A percentile compares a stretch with the other conserved stretches of the same genome.
These are phyloP conservation scores for Rhabdomys dilectus DNA, from an alignment of 2,113 vertebrate species.

Conservation along the genomic window DNA sequence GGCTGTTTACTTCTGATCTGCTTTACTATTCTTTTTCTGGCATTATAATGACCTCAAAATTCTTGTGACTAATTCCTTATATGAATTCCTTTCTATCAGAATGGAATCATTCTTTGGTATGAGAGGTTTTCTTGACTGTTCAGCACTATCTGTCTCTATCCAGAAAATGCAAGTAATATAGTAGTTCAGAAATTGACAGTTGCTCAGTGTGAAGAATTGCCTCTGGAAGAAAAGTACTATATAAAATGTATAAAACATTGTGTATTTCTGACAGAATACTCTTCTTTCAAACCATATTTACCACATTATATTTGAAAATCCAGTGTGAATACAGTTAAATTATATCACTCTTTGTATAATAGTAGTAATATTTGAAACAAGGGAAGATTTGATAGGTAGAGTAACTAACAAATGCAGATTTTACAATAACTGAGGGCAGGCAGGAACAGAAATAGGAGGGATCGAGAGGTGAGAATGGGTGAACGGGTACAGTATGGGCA, in stretches of 20 bases:
- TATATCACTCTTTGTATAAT: background rate
- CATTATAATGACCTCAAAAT: background rate
- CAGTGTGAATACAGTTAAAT: background rate
- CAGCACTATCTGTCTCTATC: background rate
- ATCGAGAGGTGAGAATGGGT: background rate
- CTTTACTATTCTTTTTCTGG: background rate
- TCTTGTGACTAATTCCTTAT: background rate
- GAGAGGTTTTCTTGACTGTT: background rate
- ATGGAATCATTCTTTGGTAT: background rate
- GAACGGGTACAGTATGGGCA: background rate
- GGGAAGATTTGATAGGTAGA: background rate
- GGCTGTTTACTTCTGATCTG: background rate
- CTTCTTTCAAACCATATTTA: background rate
- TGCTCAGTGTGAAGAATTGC: background rate
- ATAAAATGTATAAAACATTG: background rate
- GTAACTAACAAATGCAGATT: background rate
- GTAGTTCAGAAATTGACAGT: background rate
- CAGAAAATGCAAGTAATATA: background rate
- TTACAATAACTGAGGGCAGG: background rate
- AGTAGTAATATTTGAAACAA: background rate
- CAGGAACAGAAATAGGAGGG: background rate
- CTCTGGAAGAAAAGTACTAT: background rate
- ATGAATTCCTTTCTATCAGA: slow-evolving; percentile 30
- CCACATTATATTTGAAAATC: background rate
- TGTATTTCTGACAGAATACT: background rate